phyloP scores from a whole-genome alignment of 2,113 vertebrate species.

The Thomomys bottae region DNA sequence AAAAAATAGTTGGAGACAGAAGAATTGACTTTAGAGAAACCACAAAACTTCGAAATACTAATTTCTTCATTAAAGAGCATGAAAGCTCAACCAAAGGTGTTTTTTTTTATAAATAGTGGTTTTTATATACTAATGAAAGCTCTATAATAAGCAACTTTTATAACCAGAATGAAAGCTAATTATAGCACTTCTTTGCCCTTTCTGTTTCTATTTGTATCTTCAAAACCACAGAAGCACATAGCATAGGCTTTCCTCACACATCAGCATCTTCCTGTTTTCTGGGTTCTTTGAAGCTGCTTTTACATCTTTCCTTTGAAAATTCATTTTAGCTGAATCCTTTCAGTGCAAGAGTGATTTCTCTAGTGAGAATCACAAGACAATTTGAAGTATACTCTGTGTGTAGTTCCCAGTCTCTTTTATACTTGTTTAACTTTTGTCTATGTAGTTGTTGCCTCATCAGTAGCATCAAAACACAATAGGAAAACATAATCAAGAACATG shows the following conservation, averaged over 20 bases:
- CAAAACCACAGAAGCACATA: conserved; percentile 76
- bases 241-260: conserved; percentile 73
- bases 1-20: conserved; percentile 37
- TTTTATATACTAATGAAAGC: conserved; percentile 81
- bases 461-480: neutral
- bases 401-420: neutral
- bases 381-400: neutral
- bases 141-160: conserved; percentile 80
- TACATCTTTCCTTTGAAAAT: conserved; percentile 58
- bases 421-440: neutral
- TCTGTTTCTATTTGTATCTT: conserved; percentile 84
- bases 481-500: neutral
- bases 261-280: conserved; percentile 76
- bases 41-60: conserved; percentile 70
- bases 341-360: conserved; percentile 56
- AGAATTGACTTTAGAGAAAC: conserved; percentile 46
- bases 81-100: conserved; percentile 75
- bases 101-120: conserved; percentile 79
- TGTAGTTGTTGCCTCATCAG: neutral
- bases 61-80: conserved; percentile 80
- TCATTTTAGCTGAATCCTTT: conserved; percentile 38
- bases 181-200: conserved; percentile 77
- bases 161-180: conserved; percentile 82
- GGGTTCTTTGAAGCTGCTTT: conserved; percentile 69
- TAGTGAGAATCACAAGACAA: conserved; percentile 21